Evolutionary conservation across 2,888 invertebrate genomes (phyloP).

Genomic region (Pegoplata infirma): DNA sequence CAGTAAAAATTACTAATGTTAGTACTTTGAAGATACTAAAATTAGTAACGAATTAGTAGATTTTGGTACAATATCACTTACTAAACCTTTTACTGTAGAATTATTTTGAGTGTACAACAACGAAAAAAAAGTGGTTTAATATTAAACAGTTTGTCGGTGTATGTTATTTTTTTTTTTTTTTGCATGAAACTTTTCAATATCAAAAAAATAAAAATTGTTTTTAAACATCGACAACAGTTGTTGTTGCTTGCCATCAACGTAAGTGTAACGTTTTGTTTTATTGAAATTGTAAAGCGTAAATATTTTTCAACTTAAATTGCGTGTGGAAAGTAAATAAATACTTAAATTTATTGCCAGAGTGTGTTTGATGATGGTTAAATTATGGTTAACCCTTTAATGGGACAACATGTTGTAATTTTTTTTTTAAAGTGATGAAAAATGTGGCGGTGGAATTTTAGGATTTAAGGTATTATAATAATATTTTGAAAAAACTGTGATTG

Average conservation of each 20-base stretch:
- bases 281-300: slow-evolving; percentile 39
- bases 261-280: background rate
- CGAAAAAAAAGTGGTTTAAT: background rate
- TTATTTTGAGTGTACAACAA: too few species aligned
- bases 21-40: too few species aligned
- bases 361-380: slow-evolving; percentile 27
- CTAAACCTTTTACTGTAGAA: too few species aligned
- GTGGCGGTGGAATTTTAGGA: too few species aligned
- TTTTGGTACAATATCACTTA: too few species aligned
- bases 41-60: too few species aligned
- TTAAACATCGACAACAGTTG: slow-evolving; percentile 17
- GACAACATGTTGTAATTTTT: too few species aligned
- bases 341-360: slow-evolving; percentile 24
- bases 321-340: slow-evolving; percentile 51
- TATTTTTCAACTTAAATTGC: slow-evolving; percentile 45
- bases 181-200: background rate
- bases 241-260: slow-evolving; percentile 31
- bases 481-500: too few species aligned
- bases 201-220: too few species aligned
- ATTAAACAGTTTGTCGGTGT: slow-evolving; percentile 4
- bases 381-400: slow-evolving; percentile 22
- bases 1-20: too few species aligned
- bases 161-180: background rate
- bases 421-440: too few species aligned
- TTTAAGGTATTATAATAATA: too few species aligned